These are phyloP conservation scores for Chelidonichthys spinosus DNA, from an alignment of 2,797 vertebrate species.

Conservation along the genomic window DNA sequence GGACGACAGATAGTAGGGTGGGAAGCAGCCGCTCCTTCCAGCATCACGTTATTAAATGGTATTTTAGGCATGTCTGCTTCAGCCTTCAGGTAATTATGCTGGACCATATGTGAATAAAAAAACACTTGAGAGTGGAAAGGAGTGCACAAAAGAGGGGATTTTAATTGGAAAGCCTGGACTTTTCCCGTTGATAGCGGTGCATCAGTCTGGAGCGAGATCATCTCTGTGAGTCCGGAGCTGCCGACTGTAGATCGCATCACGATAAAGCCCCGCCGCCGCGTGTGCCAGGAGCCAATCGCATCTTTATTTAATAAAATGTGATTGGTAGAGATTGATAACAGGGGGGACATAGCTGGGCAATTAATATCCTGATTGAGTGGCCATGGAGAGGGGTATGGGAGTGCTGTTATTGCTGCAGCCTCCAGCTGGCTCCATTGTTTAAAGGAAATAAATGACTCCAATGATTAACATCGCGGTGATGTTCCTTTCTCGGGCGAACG, in stretches of 20 bases:
- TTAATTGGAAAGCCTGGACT: slow-evolving; percentile 35
- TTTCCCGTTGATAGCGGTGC: slow-evolving; percentile 30
- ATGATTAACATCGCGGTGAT: slow-evolving; percentile 77
- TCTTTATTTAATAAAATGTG: slow-evolving; percentile 79
- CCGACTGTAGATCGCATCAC: slow-evolving; percentile 49
- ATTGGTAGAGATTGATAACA: slow-evolving; percentile 79
- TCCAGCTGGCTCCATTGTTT: slow-evolving; percentile 71
- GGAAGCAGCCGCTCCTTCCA: slow-evolving; percentile 23
- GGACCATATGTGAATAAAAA: slow-evolving; percentile 23
- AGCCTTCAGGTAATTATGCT: slow-evolving; percentile 35
- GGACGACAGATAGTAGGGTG: slow-evolving; percentile 43
- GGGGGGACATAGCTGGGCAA: slow-evolving; percentile 69
- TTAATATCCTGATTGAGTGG: slow-evolving; percentile 80
- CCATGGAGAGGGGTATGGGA: slow-evolving; percentile 62
- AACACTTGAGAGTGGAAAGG: slow-evolving; percentile 5
- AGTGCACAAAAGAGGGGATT: slow-evolving; percentile 21
- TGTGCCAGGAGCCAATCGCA: slow-evolving; percentile 68
- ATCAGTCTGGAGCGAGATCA: slow-evolving; percentile 39
- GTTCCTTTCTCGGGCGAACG: slow-evolving; percentile 57
- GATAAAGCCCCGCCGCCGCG: slow-evolving; percentile 44
- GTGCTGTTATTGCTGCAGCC: slow-evolving; percentile 68
- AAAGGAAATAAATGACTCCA: slow-evolving; percentile 76
- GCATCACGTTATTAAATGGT: slow-evolving; percentile 19
- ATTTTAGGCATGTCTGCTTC: slow-evolving; percentile 23
- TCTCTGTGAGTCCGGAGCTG: slow-evolving; percentile 45